Percentiles rank a stretch among this genome's conserved stretches.
Conservation (phyloP, 2,888 invertebrate genomes). For the Thera obeliscata region DNA sequence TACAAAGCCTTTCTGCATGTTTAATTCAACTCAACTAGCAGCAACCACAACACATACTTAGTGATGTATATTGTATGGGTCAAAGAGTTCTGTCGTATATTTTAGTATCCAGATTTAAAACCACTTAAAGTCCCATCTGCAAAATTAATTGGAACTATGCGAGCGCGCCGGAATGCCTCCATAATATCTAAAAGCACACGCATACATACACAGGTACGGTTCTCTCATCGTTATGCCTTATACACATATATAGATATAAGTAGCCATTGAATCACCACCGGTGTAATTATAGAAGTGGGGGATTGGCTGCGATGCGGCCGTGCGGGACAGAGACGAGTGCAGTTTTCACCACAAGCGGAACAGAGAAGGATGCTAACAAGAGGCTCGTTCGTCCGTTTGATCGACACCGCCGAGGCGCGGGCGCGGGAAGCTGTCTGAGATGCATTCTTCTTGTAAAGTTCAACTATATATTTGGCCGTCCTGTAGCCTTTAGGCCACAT, state of each 20-base stretch:
- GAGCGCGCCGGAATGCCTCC: constrained; percentile 63
- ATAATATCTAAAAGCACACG: constrained; percentile 74
- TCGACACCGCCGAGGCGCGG: constrained; percentile 81
- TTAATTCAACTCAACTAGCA: neutral
- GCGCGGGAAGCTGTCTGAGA: constrained; percentile 79
- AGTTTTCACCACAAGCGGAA: constrained; percentile 58
- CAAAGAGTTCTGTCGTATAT: constrained; percentile 9
- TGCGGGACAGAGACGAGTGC: constrained; percentile 63
- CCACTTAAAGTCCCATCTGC: constrained; percentile 53
- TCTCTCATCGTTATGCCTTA: constrained; percentile 78
- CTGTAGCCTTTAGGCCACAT: constrained; percentile 55
- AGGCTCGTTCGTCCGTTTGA: constrained; percentile 84
- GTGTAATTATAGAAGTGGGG: constrained; percentile 85
- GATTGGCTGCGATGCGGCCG: constrained; percentile 82
- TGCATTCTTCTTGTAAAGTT: constrained; percentile 83
- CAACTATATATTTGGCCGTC: constrained; percentile 81
- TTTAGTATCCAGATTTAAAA: constrained; percentile 34
- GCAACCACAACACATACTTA: neutral
- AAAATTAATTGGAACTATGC: constrained; percentile 67
- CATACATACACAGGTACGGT: constrained; percentile 75
- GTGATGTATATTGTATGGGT: neutral
- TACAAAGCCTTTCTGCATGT: neutral
- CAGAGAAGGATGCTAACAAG: constrained; percentile 77
- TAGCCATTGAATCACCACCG: constrained; percentile 85
- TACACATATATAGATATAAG: constrained; percentile 79